phyloP scores from a whole-genome alignment of 1,140 invertebrate genomes.

The Neodiprion fabricii region DNA sequence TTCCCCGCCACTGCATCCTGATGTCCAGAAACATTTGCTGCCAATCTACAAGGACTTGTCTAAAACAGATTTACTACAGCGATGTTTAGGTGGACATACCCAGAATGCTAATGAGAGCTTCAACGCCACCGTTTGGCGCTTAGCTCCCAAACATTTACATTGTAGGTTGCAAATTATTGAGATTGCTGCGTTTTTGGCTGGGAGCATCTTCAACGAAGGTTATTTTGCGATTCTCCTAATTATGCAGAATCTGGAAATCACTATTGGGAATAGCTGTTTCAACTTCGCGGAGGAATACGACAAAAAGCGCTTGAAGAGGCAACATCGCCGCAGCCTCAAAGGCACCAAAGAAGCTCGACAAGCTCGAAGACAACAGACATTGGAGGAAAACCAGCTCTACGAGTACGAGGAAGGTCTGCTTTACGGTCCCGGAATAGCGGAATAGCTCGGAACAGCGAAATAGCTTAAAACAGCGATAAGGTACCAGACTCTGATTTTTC shows the following conservation, averaged over 20 bases:
- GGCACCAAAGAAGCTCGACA: too few relatives aligned
- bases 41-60: conserved; percentile 30
- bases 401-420: background rate
- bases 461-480: background rate
- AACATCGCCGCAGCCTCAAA: too few relatives aligned
- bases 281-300: too few relatives aligned
- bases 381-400: background rate
- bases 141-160: conserved; percentile 24
- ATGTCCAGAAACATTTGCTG: conserved; percentile 24
- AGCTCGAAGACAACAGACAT: too few relatives aligned
- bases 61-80: conserved; percentile 16
- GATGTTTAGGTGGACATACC: conserved; percentile 32
- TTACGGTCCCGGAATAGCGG: background rate
- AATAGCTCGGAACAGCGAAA: background rate
- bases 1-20: conserved; percentile 21
- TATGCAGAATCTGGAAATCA: conserved; percentile 3
- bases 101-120: conserved; percentile 37
- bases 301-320: too few relatives aligned
- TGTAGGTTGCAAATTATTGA: conserved; percentile 22
- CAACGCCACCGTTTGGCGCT: conserved; percentile 24
- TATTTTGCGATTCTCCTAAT: conserved; percentile 8
- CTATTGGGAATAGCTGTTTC: background rate
- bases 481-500: background rate
- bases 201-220: conserved; percentile 22
- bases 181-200: conserved; percentile 21